A percentile compares a stretch with the other conserved stretches of the same genome.
Evolutionary conservation across 2,113 vertebrate species (phyloP).

Genomic region (Theropithecus gelada): DNA sequence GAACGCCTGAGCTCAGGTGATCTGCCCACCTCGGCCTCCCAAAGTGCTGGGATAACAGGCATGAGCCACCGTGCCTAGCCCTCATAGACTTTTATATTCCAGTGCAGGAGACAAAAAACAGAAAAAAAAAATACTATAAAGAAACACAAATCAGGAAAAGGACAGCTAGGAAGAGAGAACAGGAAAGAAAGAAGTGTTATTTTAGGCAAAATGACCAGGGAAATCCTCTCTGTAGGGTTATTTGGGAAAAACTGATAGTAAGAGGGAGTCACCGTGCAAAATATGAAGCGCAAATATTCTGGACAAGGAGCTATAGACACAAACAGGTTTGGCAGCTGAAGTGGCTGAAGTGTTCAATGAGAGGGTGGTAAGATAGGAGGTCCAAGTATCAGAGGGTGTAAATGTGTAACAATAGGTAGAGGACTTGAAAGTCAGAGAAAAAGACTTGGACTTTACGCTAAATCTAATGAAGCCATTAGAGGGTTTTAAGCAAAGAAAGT

Average conservation of each 20-base stretch:
- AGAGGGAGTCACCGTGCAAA: background rate
- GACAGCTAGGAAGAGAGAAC: background rate
- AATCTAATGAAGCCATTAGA: background rate
- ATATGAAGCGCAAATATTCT: too few species aligned
- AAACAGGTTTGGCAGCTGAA: background rate
- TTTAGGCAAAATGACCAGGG: background rate
- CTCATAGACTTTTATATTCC: background rate
- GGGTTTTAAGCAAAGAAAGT: constrained; percentile 5
- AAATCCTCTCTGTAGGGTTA: background rate
- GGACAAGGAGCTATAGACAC: background rate
- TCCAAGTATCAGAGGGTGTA: rapidly evolving
- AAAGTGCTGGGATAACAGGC: too few species aligned
- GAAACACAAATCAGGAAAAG: background rate
- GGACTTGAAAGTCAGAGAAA: background rate
- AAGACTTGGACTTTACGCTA: background rate
- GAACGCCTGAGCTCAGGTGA: too few species aligned
- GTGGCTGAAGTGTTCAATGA: background rate
- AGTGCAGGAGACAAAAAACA: background rate
- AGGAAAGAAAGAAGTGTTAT: background rate
- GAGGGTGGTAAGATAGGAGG: background rate
- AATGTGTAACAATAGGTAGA: background rate
- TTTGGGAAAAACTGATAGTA: background rate
- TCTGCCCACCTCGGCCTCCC: too few species aligned
- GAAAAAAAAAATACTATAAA: background rate
- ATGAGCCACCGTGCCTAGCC: too few species aligned